Evolutionary conservation across 2,113 vertebrate species (phyloP).

Genomic region (Stegostoma tigrinum): DNA sequence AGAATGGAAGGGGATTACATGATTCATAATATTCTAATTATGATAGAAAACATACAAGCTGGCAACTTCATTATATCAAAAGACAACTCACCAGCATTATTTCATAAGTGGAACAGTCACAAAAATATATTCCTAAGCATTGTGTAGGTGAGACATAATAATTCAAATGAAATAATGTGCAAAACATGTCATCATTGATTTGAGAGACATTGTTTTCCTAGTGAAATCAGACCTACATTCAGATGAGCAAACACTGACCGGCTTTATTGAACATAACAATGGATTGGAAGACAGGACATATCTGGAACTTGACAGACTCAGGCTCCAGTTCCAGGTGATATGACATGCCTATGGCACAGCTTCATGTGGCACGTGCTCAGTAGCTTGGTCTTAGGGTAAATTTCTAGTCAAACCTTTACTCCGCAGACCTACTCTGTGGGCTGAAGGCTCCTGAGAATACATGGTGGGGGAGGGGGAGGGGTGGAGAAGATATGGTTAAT

Average conservation of each 20-base stretch:
- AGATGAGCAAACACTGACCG: too few relatives aligned
- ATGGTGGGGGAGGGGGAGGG: too few relatives aligned
- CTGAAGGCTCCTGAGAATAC: not conserved
- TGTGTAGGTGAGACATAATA: not conserved
- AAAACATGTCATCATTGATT: not conserved
- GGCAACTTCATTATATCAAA: not conserved
- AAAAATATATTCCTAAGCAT: not conserved
- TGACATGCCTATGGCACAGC: too few relatives aligned
- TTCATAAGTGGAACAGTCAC: not conserved
- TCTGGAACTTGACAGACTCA: too few relatives aligned
- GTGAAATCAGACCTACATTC: too few relatives aligned
- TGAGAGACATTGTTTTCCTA: not conserved
- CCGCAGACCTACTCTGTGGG: not conserved
- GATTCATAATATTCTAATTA: slow-evolving; percentile 1
- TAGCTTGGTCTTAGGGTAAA: too few relatives aligned
- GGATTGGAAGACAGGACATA: too few relatives aligned
- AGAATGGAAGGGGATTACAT: not conserved
- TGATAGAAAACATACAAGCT: not conserved
- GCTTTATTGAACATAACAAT: too few relatives aligned
- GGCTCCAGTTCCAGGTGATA: too few relatives aligned
- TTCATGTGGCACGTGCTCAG: too few relatives aligned
- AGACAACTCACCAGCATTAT: not conserved
- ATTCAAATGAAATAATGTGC: not conserved
- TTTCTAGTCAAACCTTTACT: too few relatives aligned
- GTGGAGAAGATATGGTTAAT: not conserved